Evolutionary conservation across 2,888 invertebrate species (phyloP), one percentile per base, ranked within the genome.

Genomic region (Caenorhabditis sp.): DNA sequence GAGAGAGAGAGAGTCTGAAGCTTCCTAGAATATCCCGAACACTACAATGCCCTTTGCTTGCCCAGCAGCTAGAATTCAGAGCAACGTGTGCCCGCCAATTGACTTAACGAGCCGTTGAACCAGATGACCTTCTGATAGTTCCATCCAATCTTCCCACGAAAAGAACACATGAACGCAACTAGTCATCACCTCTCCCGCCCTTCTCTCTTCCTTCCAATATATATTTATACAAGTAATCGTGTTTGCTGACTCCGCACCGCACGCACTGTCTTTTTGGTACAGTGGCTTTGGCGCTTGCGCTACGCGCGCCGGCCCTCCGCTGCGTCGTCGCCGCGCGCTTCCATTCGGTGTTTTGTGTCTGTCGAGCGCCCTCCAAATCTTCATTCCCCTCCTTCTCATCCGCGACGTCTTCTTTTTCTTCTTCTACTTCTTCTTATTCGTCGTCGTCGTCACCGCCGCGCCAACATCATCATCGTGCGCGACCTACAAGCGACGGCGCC

Each of bases 201-300:
- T 28, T 24, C 37, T 51, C 55, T 64, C 72, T 53, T 40, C 50
- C 65, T n/a, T 35, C 65, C 74, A 65, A 74, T 67, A 74, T 74
- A 74, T 65, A 74, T 74, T 74, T 74, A 74, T 65, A 74, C 74
- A 74, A 65, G 74, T 74, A 74, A 74, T 74, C 65, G 74, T 67
- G 74, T 74, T 74, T 74, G 74, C 74, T 65, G 74, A 74, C 74
- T 74, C 58, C 58, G 74, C 65, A 72, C 72, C 72, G 72, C 62
- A 72, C 72, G 72, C 72, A 74, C 74, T 74, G 65, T 74, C 74
- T 74, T 67, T 74, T 74, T 67, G 74, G 74, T 65, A 74, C 65
- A 74, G 72, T 74, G 65, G 74, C 74, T 74, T 74, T 74, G 74
- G 74, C 74, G 65, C 74, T 74, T 65, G 74, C 74, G 74, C 74